Conservation (phyloP, 2,797 vertebrate genomes). For the Malurus leucopterus region DNA sequence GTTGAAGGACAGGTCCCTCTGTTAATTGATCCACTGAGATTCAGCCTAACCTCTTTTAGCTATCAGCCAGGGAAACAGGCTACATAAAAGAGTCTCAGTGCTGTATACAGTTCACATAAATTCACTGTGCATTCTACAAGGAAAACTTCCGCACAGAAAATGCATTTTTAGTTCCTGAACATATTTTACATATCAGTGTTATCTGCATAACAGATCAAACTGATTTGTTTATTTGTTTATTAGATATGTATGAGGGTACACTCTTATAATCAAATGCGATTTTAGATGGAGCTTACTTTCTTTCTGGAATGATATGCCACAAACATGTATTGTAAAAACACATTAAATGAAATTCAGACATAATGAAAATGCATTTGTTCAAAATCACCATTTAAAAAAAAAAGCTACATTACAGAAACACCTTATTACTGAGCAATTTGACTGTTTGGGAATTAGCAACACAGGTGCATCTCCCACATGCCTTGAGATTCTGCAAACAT, state of each 20-base stretch:
- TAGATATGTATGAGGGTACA: conserved; percentile 58
- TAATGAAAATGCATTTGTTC: conserved; percentile 64
- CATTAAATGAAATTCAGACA: conserved; percentile 68
- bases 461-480: conserved; percentile 37
- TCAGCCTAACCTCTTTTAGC: conserved; percentile 83
- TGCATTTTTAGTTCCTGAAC: conserved; percentile 61
- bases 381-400: conserved; percentile 27
- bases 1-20: conserved; percentile 91
- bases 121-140: conserved; percentile 62
- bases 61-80: conserved; percentile 80
- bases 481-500: background rate
- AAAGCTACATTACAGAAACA: conserved; percentile 31
- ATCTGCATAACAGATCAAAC: conserved; percentile 68
- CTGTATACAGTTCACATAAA: conserved; percentile 78
- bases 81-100: conserved; percentile 89
- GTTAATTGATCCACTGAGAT: conserved; percentile 96
- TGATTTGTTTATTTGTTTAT: conserved; percentile 77
- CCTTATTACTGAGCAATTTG: conserved; percentile 49
- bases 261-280: conserved; percentile 64
- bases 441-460: conserved; percentile 43
- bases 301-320: conserved; percentile 37
- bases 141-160: conserved; percentile 54
- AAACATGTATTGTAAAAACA: conserved; percentile 59
- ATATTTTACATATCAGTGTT: conserved; percentile 56
- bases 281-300: conserved; percentile 61